Conservation (phyloP, 2,113 vertebrate species). For the Lepisosteus osseus region DNA sequence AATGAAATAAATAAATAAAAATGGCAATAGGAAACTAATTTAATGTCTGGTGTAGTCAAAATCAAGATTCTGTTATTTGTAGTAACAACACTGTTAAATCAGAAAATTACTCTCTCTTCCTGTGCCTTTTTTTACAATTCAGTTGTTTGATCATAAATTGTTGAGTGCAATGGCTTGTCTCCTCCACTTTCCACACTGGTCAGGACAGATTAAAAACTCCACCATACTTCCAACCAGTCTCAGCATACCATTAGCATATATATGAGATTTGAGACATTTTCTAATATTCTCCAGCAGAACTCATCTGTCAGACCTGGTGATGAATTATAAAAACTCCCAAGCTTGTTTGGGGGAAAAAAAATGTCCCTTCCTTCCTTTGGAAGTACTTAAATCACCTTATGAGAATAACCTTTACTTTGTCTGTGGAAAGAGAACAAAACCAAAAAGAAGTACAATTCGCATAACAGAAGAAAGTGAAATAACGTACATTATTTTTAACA, state of each 20-base stretch:
- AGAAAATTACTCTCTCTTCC: conserved; percentile 76
- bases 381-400: conserved; percentile 33
- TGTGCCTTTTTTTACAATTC: conserved; percentile 75
- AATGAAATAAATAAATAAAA: conserved; percentile 80
- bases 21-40: conserved; percentile 76
- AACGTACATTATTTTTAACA: conserved; percentile 44
- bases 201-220: conserved; percentile 97
- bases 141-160: conserved; percentile 97
- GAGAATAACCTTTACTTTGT: conserved; percentile 59
- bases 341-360: conserved; percentile 86
- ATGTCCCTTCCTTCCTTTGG: conserved; percentile 47
- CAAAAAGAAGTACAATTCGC: not conserved
- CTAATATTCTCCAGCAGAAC: conserved; percentile 99
- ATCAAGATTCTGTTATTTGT: conserved; percentile 80
- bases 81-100: conserved; percentile 83
- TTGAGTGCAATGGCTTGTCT: conserved; percentile 89
- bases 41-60: conserved; percentile 77
- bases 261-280: conserved; percentile 99
- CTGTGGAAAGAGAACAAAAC: conserved; percentile 10
- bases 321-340: conserved; percentile 98
- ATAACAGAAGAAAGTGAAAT: conserved; percentile 32
- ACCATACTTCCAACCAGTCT: conserved; percentile 78
- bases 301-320: conserved; percentile 98
- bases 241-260: conserved; percentile 99
- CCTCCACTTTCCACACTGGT: conserved; percentile 92